These are phyloP conservation scores for Picus viridis DNA, from an alignment of 2,797 vertebrate species.

Conservation along the genomic window DNA sequence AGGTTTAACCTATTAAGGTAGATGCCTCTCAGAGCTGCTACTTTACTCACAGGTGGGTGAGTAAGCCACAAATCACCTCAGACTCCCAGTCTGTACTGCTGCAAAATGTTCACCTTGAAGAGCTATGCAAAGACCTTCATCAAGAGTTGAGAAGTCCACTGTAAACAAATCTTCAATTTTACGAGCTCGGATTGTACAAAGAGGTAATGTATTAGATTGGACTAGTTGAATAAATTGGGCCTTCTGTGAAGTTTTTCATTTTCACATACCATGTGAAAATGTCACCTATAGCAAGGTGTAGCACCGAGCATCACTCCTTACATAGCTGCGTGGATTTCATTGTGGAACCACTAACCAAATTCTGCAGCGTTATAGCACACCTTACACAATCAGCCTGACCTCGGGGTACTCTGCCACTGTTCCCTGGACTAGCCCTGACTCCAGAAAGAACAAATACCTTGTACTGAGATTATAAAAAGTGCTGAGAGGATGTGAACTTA, in stretches of 20 bases:
- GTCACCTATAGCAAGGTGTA: neutral
- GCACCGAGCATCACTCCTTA: neutral
- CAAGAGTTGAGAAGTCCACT: neutral
- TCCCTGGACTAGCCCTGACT: neutral
- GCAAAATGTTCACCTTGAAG: rapidly evolving
- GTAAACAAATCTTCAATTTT: neutral
- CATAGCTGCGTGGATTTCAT: neutral
- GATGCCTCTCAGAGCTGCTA: neutral
- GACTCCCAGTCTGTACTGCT: neutral
- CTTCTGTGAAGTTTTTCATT: neutral
- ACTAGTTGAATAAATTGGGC: neutral
- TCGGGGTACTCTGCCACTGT: neutral
- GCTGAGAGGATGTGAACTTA: neutral
- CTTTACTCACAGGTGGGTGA: neutral
- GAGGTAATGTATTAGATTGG: neutral
- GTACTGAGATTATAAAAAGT: neutral
- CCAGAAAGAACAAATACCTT: constrained; percentile 25
- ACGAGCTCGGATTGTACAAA: neutral
- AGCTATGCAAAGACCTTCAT: neutral
- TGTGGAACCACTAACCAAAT: neutral
- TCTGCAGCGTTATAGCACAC: neutral
- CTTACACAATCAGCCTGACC: neutral
- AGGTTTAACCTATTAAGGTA: neutral
- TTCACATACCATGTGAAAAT: neutral
- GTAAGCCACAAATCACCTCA: neutral